phyloP scores from a whole-genome alignment of 30 jellyfish, hydroid and myxozoan genomes.

The Aurelia aurita region DNA sequence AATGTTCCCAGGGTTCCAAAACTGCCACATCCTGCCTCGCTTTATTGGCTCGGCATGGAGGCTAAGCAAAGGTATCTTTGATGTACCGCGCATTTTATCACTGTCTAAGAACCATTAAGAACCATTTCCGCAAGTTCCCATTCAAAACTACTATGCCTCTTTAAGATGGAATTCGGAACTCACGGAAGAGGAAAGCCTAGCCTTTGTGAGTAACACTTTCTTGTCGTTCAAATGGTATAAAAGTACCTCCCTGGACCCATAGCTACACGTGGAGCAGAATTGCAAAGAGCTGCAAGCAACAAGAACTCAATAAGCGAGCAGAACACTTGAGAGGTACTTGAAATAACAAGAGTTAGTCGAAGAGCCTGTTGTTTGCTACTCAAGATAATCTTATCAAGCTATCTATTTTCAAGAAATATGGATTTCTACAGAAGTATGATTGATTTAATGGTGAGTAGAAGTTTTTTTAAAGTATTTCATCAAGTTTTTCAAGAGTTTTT shows the following conservation, averaged over 20 bases:
- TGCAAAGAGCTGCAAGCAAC: too few relatives aligned
- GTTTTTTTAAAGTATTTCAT: not conserved
- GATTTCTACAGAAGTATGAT: slow-evolving; percentile 9
- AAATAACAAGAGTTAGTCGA: too few relatives aligned
- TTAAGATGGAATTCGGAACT: slow-evolving; percentile 24
- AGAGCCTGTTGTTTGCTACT: too few relatives aligned
- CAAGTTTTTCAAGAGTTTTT: too few relatives aligned
- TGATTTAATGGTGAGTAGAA: slow-evolving; percentile 51
- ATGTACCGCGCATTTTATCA: slow-evolving; percentile 62
- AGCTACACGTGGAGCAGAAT: not conserved
- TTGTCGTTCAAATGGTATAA: slow-evolving; percentile 47
- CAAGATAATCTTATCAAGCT: not conserved
- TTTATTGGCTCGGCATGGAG: slow-evolving; percentile 76
- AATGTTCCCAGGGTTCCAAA: slow-evolving; percentile 25
- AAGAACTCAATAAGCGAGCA: too few relatives aligned
- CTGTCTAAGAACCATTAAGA: slow-evolving; percentile 45
- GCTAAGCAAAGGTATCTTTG: slow-evolving; percentile 49
- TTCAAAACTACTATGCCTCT: slow-evolving; percentile 46
- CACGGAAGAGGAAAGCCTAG: slow-evolving; percentile 74
- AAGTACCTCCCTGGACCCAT: slow-evolving; percentile 23
- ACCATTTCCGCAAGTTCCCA: slow-evolving; percentile 69
- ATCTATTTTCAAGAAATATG: not conserved
- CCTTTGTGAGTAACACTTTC: slow-evolving; percentile 53
- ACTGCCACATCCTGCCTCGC: slow-evolving; percentile 77
- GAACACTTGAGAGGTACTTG: too few relatives aligned